phyloP scores from a whole-genome alignment of 2,113 vertebrate genomes.

The Callaeas wilsoni region DNA sequence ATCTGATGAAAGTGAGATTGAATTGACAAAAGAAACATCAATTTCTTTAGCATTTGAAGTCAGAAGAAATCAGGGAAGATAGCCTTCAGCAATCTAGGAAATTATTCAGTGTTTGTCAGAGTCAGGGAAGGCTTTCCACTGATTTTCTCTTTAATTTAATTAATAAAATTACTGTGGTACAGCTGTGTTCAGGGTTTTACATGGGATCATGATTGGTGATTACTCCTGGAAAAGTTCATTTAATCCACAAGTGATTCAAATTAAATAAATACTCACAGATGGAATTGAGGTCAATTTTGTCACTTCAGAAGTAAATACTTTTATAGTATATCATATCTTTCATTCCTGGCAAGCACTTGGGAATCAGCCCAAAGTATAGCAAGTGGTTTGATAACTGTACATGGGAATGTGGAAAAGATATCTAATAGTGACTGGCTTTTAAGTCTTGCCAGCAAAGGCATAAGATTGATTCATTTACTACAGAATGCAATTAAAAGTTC shows the following conservation, averaged over 20 bases:
- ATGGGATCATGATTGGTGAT: not conserved
- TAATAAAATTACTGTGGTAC: not conserved
- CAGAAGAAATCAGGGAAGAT: not conserved
- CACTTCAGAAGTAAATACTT: not conserved
- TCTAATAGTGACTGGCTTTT: not conserved
- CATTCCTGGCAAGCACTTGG: not conserved
- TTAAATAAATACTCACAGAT: not conserved
- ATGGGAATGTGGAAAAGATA: constrained; percentile 16
- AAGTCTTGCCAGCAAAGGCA: constrained; percentile 5
- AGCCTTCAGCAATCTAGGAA: not conserved
- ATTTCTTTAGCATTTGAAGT: not conserved
- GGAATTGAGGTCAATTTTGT: not conserved
- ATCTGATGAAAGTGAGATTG: not conserved
- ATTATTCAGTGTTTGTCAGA: not conserved
- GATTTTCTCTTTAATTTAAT: not conserved
- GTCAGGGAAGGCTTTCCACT: not conserved
- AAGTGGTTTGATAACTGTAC: not conserved
- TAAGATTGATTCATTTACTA: not conserved
- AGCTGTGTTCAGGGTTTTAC: not conserved
- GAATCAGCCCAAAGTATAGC: not conserved
- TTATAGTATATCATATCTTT: not conserved
- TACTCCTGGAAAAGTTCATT: not conserved
- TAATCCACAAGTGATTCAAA: not conserved
- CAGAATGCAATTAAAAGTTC: not conserved
- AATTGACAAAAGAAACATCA: not conserved